Evolutionary conservation across 2,113 vertebrate genomes (phyloP).

Genomic region (Oryzias curvinotus): DNA sequence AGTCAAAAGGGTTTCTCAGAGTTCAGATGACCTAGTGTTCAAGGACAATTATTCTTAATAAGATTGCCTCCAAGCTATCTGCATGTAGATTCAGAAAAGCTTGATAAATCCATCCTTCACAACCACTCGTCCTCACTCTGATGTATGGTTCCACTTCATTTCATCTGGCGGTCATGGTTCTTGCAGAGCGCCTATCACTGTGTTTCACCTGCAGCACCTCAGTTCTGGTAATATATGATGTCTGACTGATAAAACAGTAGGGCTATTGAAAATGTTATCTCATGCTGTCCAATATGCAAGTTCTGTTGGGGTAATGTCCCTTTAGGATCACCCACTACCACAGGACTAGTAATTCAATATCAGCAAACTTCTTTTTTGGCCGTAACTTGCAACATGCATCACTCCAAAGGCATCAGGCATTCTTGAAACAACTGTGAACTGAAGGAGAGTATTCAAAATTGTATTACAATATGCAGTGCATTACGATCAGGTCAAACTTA

Average conservation of each 20-base stretch:
- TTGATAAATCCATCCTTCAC: conserved; percentile 76
- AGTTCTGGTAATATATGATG: background rate
- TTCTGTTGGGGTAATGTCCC: background rate
- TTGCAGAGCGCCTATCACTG: conserved; percentile 45
- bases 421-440: too few relatives aligned
- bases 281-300: background rate
- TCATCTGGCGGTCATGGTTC: conserved; percentile 56
- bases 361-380: background rate
- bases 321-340: background rate
- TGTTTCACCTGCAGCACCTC: conserved; percentile 37
- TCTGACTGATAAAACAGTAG: conserved; percentile 31
- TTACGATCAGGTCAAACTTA: too few relatives aligned
- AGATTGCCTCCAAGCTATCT: conserved; percentile 74
- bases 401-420: too few relatives aligned
- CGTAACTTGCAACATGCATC: too few relatives aligned
- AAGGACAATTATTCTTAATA: conserved; percentile 79
- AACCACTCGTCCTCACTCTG: conserved; percentile 52
- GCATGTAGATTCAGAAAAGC: conserved; percentile 70
- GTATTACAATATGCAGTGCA: too few relatives aligned
- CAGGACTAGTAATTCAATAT: background rate
- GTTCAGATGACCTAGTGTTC: conserved; percentile 67
- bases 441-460: too few relatives aligned
- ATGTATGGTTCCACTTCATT: conserved; percentile 64
- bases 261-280: background rate
- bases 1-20: conserved; percentile 68